phyloP scores from a whole-genome alignment of 2,113 vertebrate genomes.

The Caretta caretta region DNA sequence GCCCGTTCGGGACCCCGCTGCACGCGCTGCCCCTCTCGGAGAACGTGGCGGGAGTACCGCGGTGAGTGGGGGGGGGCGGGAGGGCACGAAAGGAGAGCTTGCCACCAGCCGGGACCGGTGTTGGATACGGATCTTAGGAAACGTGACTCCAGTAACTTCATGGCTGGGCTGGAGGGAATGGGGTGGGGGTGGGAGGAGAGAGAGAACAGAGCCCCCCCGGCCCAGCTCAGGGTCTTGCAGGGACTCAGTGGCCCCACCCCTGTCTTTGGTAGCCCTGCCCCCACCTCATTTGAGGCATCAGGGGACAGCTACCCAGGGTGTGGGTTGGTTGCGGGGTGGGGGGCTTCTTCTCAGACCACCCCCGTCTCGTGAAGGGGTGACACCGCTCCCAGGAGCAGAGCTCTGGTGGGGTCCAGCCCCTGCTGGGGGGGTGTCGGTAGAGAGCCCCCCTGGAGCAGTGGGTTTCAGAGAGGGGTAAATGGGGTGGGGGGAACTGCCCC shows the following conservation, averaged over 20 bases:
- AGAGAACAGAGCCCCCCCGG: background rate
- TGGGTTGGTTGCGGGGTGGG: background rate
- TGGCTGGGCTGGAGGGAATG: background rate
- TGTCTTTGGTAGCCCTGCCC: no score
- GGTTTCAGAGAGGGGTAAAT: background rate
- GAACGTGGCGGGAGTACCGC: constrained; percentile 56
- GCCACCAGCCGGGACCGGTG: no score
- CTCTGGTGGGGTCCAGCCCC: no score
- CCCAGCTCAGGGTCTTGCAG: no score
- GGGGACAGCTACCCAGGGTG: background rate
- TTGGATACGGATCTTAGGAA: background rate
- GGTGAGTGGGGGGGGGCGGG: constrained; percentile 48
- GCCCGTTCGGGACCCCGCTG: constrained; percentile 63
- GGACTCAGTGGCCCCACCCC: background rate
- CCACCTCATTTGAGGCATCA: background rate
- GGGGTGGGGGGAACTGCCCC: background rate
- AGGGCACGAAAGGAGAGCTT: background rate
- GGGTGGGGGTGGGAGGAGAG: background rate
- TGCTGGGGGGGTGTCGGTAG: background rate
- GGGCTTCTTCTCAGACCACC: background rate
- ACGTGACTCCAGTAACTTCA: background rate
- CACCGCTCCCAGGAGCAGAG: no score
- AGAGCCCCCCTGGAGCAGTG: background rate
- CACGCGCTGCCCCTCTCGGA: constrained; percentile 42
- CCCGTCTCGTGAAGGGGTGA: no score